Base-by-base conservation (phyloP, 2,797 vertebrate species). In the Myiothlypis coronata region DNA sequence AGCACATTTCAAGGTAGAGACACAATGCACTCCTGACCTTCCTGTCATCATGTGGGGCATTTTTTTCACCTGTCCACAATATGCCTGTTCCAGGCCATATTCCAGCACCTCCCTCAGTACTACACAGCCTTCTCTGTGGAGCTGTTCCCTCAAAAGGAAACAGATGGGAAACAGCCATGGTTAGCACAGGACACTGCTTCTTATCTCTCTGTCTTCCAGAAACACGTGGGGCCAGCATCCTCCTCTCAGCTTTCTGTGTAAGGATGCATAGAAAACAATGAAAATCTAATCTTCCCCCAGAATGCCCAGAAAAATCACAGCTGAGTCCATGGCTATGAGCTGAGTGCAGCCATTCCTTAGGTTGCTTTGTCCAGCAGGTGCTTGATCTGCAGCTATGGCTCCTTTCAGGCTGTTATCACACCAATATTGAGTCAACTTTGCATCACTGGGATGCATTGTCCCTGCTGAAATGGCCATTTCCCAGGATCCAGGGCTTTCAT, bases 111-210 rank as follows among this genome's bases (percentile, higher is more conserved):
- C 64, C 57, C 37, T 49, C 49, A 15, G 30, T 26, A 44, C 13
- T 34, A 28, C n/a, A 67, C 1, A 72, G 78, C 30, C 34, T 87
- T 68, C 65, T 83, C 61, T 24, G 53, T 60, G 41, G 91, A 83
- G 28, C 44, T 90, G 56, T 59, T 81, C 37, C 68, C 65, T 83
- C 61, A 30, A 81, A 93, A 91, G 53, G 75, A 96, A 96, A 84
- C 81, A 87, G 80, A 68, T 71, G 81, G 69, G 57, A 75, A 95
- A 50, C 69, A 89, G 67, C 19, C 77, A 34, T 61, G 50, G 69
- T 35, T 56, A 77, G 27, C 50, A 85, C 56, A 59, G 21, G 39
- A 16, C 76, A 74, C 23, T 5, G 15, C 49, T 74, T 78, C 41
- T 71, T 81, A 90, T 77, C 32, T 93, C 50, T 72, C 43, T 49